phyloP scores from a whole-genome alignment of 2,888 invertebrate species.

The Drosophila eohydei region DNA sequence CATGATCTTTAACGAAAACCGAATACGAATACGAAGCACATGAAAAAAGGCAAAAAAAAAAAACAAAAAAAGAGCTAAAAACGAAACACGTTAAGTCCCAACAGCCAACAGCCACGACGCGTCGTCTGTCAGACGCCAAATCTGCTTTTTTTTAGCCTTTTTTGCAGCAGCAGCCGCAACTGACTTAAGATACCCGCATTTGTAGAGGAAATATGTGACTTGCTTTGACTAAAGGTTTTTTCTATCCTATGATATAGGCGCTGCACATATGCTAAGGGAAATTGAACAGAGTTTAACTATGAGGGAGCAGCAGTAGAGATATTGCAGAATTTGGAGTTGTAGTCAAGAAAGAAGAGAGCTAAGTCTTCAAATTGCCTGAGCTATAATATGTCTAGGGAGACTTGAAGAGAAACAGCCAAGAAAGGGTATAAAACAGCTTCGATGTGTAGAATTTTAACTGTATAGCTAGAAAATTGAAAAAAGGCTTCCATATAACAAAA shows the following conservation, averaged over 20 bases:
- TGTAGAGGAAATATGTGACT: conserved; percentile 8
- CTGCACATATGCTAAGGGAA: not conserved
- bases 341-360: not conserved
- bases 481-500: no score
- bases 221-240: not conserved
- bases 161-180: not conserved
- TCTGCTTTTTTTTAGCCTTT: conserved; percentile 18
- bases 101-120: conserved; percentile 24
- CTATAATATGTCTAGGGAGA: not conserved
- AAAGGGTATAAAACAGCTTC: not conserved
- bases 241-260: not conserved
- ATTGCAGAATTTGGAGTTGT: not conserved
- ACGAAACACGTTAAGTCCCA: conserved; percentile 51
- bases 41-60: conserved; percentile 24
- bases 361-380: not conserved
- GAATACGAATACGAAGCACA: conserved; percentile 33
- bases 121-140: conserved; percentile 56
- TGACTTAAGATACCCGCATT: conserved; percentile 17
- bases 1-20: conserved; percentile 68
- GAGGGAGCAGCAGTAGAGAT: not conserved
- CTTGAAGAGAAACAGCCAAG: not conserved
- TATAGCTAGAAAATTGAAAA: no score
- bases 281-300: not conserved
- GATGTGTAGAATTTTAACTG: no score
- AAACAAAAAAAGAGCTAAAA: conserved; percentile 14